Conservation (phyloP, 2,888 invertebrate species). For the Terebella lapidaria region DNA sequence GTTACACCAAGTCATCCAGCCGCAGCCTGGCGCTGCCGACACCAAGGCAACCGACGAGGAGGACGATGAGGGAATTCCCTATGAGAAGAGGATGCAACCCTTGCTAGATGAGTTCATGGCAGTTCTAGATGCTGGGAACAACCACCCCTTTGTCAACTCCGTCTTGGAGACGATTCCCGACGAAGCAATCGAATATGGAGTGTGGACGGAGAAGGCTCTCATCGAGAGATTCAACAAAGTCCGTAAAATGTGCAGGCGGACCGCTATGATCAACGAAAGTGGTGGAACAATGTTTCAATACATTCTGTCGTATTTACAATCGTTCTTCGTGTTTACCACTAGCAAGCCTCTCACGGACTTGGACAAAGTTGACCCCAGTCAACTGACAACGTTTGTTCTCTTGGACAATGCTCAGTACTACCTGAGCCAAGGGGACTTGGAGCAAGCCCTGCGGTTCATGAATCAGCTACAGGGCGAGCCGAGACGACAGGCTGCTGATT, state of each 20-base stretch:
- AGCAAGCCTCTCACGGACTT: conserved; percentile 53
- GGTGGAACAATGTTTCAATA: conserved; percentile 76
- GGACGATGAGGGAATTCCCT: no score
- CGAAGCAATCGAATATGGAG: conserved; percentile 73
- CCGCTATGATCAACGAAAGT: conserved; percentile 79
- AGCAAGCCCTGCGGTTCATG: conserved; percentile 74
- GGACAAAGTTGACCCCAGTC: conserved; percentile 30
- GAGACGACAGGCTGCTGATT: conserved; percentile 73
- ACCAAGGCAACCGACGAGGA: not conserved
- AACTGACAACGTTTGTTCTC: conserved; percentile 79
- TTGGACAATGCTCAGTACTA: conserved; percentile 79
- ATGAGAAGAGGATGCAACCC: conserved; percentile 39
- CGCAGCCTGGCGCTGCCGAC: not conserved
- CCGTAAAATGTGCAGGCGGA: conserved; percentile 67
- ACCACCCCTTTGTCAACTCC: conserved; percentile 73
- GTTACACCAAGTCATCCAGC: conserved; percentile 63
- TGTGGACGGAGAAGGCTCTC: conserved; percentile 81
- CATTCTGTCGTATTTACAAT: conserved; percentile 83
- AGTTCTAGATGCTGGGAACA: conserved; percentile 37
- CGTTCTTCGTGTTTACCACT: conserved; percentile 62
- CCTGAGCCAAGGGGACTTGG: conserved; percentile 81
- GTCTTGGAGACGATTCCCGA: conserved; percentile 74
- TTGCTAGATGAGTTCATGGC: conserved; percentile 38
- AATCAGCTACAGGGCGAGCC: conserved; percentile 85
- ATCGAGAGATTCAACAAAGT: conserved; percentile 68